Evolutionary conservation across 2,888 invertebrate genomes (phyloP), one percentile per base, ranked within the genome.

Genomic region (Drosophila kuntzei): DNA sequence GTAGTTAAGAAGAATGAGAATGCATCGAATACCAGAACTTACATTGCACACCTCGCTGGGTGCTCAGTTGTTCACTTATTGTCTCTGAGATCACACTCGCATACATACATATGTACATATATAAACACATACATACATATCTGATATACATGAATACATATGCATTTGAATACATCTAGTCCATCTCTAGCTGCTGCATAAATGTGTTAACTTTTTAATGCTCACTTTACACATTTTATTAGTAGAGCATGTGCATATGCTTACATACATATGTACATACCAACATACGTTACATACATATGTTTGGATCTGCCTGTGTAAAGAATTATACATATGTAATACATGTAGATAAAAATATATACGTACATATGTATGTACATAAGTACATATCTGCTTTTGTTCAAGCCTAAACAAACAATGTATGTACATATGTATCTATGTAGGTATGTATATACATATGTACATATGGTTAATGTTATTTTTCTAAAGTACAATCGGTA

Each of bases 401-500:
- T 7, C 2, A 11, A 16, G 27, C 12, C 16, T 7, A 51, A 51
- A 18, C 51, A 51, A 53, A 39, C 39, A 43, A n/a, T n/a, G 16
- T 22, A 49, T 32, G 47, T 9, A 47, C 11, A 6, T 50, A 14
- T 22, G 34, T 22, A 20, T 20, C 3, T 18, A 47, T 12, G n/a
- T 49, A 47, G 41, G 9, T 39, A 70, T 7, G 8, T 54, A 43
- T 11, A 11, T 39, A 47, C 34, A 41, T 58, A 64, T 50, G 44
- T 50, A 65, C 22, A 46, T 57, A 55, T 60, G 44, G 20, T 53
- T 27, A 20, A 14, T 41, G 22, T 43, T 25, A n/a, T 67, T 86
- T 80, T 79, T 82, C 87, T 81, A 82, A 82, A 82, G 79, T 82
- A 79, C 65, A 85, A 73, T 81, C 87, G 73, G 66, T 71, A 73